Conservation (phyloP, 2,113 vertebrate species). For the Toxotes jaculatrix region DNA sequence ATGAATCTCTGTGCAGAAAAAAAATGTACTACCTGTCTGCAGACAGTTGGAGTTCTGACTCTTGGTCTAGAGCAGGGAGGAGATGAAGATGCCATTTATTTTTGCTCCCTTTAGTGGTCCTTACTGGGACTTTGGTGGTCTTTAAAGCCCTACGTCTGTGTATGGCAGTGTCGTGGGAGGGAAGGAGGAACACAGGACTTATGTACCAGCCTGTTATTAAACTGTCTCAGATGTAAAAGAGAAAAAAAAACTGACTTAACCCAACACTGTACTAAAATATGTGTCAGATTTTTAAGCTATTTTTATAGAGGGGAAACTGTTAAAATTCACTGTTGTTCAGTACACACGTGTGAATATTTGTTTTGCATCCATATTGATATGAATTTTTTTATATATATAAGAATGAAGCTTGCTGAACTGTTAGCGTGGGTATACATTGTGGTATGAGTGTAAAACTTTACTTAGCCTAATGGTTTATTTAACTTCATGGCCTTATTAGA, state of each 20-base stretch:
- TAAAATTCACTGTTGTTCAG: slow-evolving; percentile 77
- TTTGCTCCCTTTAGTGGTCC: slow-evolving; percentile 49
- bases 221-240: slow-evolving; percentile 71
- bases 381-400: slow-evolving; percentile 74
- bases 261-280: slow-evolving; percentile 79
- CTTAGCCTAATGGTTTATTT: slow-evolving; percentile 56
- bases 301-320: slow-evolving; percentile 83
- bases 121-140: slow-evolving; percentile 32
- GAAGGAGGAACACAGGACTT: slow-evolving; percentile 70
- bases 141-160: slow-evolving; percentile 32
- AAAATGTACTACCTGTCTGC: slow-evolving; percentile 23
- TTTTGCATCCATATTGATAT: slow-evolving; percentile 77
- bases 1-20: slow-evolving; percentile 28
- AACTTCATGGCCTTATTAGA: slow-evolving; percentile 72
- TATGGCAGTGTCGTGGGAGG: slow-evolving; percentile 74
- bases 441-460: slow-evolving; percentile 56
- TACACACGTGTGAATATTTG: slow-evolving; percentile 75
- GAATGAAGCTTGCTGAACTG: slow-evolving; percentile 76
- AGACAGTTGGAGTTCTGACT: slow-evolving; percentile 28
- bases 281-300: slow-evolving; percentile 86
- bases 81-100: slow-evolving; percentile 33
- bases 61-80: slow-evolving; percentile 31
- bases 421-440: slow-evolving; percentile 65
- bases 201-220: slow-evolving; percentile 73
- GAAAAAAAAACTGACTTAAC: slow-evolving; percentile 63